phyloP scores from a whole-genome alignment of 2,888 invertebrate species.

The Spodoptera picta region DNA sequence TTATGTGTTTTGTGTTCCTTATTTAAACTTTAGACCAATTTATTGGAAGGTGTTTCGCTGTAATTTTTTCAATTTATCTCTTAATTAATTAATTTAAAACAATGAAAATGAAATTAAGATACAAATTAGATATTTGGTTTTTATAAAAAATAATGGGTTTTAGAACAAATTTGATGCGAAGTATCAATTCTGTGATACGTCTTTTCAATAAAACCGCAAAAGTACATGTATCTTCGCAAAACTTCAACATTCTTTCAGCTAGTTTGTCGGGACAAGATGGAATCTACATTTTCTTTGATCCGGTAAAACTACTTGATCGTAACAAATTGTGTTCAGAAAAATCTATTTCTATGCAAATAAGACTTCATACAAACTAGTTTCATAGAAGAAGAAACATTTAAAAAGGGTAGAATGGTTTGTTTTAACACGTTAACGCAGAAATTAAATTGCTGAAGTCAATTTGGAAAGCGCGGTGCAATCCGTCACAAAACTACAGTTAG shows the following conservation, averaged over 20 bases:
- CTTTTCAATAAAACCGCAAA: no score
- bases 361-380: constrained; percentile 14
- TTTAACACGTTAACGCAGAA: constrained; percentile 9
- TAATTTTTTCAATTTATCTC: no score
- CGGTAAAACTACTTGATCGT: constrained; percentile 22
- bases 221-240: no score
- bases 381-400: constrained; percentile 14
- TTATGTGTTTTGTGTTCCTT: not conserved
- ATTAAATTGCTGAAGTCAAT: constrained; percentile 36
- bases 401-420: constrained; percentile 15
- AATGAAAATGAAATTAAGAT: no score
- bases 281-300: constrained; percentile 39
- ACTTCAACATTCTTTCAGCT: not conserved
- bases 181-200: no score
- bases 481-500: constrained; percentile 50
- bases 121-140: no score
- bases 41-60: no score
- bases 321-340: constrained; percentile 35
- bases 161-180: no score
- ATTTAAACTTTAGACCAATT: no score
- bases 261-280: constrained; percentile 10
- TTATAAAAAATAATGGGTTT: no score
- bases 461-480: constrained; percentile 23
- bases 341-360: constrained; percentile 40
- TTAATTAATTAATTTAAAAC: no score